Base-by-base conservation (phyloP, 1,140 invertebrate genomes). In the Pectinophora gossypiella region DNA sequence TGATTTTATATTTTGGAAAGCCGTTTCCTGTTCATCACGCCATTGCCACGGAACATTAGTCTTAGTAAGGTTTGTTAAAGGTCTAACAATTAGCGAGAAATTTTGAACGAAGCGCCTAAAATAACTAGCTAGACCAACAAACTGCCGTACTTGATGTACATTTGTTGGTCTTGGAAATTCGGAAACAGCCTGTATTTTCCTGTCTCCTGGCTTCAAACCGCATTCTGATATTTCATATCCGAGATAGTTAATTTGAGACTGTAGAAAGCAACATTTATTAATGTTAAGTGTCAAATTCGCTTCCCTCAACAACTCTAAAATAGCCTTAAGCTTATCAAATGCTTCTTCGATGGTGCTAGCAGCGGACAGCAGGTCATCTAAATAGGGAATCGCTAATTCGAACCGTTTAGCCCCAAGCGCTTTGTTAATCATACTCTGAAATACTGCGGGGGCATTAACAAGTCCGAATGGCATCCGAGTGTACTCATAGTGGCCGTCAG, bases 41-140 rank as follows among this genome's bases (percentile, higher is more conserved):
- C 76, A 86, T 21, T 36, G 43, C 42, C 58, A 85, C 10, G 20
- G 4, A 0, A 47, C 40, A n/a, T 68, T 51, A 43, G 77, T 63
- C 45, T 64, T 65, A 3, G 62, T 60, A 10, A 80, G 52, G 1
- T 59, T 51, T 0, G 65, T 68, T 5, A 85, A 40, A 4, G 68
- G 75, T 32, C 48, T 48, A 0, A 66, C 59, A 10, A 65, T 55
- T 19, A 42, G 7, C 6, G 76, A 59, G 48, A 75, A 73, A 40
- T 64, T 55, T 7, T 56, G 13, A 7, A 76, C 52, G 49, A 68
- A 81, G 3, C 52, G 18, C 7, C 67, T 43, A 48, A 75, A 81
- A 48, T 58, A 79, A 42, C 69, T 60, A 12, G 61, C 55, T 16
- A 72, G 42, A 16, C 54, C 54, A 1, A 55, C 10, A 49, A 55